These are phyloP conservation scores for Scaptomyza hsui DNA, from an alignment of 1,140 invertebrate species.

Conservation along the genomic window DNA sequence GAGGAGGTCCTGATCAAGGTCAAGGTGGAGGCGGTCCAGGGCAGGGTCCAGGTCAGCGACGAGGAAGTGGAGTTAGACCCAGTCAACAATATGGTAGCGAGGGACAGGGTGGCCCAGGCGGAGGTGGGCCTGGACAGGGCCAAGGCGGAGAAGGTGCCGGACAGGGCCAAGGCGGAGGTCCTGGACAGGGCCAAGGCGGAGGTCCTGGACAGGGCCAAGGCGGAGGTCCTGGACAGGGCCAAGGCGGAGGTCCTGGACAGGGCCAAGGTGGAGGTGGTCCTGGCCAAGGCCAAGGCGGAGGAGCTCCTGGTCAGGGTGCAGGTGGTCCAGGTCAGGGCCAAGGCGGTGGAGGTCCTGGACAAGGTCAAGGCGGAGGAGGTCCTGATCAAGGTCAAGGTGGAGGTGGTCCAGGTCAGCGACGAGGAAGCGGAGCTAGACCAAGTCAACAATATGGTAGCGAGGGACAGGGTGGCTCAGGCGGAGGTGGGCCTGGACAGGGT, in stretches of 20 bases:
- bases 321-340: slow-evolving; percentile 1
- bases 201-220: neutral
- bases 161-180: too few species aligned
- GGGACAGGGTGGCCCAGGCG: neutral
- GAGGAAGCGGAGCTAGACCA: neutral
- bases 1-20: neutral
- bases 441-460: too few species aligned
- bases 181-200: neutral
- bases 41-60: neutral
- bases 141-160: neutral
- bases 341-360: slow-evolving; percentile 3
- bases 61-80: too few species aligned
- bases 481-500: neutral
- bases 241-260: neutral
- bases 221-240: neutral
- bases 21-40: neutral
- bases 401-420: neutral
- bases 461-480: neutral
- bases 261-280: neutral
- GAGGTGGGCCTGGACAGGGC: neutral
- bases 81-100: neutral
- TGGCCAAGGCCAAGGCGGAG: neutral
- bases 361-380: neutral
- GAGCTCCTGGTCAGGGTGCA: neutral
- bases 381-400: neutral